Conservation (phyloP, 35 echinoderm and acorn worm species). For the Chiridota heheva region DNA sequence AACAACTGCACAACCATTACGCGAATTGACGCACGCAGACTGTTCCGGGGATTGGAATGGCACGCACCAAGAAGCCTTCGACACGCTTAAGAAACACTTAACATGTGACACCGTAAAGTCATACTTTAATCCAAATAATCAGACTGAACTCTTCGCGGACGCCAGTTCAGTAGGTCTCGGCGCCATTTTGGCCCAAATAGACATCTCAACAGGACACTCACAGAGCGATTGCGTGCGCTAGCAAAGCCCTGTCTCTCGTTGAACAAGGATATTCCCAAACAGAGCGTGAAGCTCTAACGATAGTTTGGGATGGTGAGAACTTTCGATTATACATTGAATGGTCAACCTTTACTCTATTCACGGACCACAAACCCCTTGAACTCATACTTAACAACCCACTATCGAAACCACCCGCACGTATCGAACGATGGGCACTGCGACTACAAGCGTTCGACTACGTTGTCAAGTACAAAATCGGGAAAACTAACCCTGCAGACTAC, state of each 20-base stretch:
- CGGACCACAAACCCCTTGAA: conserved; percentile 48
- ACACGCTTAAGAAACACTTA: conserved; percentile 36
- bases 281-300: conserved; percentile 45
- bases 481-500: conserved; percentile 49
- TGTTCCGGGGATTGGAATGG: conserved; percentile 42
- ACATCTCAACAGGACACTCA: background rate
- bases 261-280: conserved; percentile 57
- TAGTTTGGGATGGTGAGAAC: conserved; percentile 41
- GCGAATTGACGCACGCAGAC: conserved; percentile 30
- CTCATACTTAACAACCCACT: conserved; percentile 32
- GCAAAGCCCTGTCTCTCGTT: conserved; percentile 37
- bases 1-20: conserved; percentile 25
- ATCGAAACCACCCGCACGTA: conserved; percentile 44
- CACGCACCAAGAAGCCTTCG: conserved; percentile 23
- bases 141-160: conserved; percentile 45
- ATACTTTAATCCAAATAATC: conserved; percentile 37
- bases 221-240: conserved; percentile 50
- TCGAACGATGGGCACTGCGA: conserved; percentile 50
- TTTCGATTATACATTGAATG: conserved; percentile 63
- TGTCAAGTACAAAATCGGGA: conserved; percentile 47
- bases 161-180: conserved; percentile 52
- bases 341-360: conserved; percentile 21
- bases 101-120: conserved; percentile 39
- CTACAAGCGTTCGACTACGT: conserved; percentile 41
- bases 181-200: conserved; percentile 12